A percentile compares a stretch with the other conserved stretches of the same genome.
Conservation (phyloP, 2,888 invertebrate genomes). For the Cataglyphis cursor region DNA sequence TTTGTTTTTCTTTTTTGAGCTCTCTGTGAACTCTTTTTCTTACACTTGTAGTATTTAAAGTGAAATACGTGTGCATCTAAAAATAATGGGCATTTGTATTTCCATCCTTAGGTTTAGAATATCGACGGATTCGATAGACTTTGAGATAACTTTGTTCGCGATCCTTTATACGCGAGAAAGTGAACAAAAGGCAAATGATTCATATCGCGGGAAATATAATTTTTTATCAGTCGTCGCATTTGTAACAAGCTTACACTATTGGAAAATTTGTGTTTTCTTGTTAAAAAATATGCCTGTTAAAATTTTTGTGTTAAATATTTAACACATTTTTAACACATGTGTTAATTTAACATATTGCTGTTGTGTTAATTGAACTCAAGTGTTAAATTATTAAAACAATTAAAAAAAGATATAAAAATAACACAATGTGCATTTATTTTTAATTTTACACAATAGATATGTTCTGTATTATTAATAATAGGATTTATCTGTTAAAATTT, state of each 20-base stretch:
- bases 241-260: not conserved
- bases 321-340: no score
- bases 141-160: not conserved
- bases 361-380: no score
- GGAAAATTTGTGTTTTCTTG: no score
- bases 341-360: no score
- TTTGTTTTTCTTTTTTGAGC: not conserved
- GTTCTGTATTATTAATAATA: no score
- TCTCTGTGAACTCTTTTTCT: not conserved
- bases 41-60: not conserved
- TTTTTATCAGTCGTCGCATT: constrained; percentile 10
- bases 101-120: not conserved
- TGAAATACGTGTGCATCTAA: not conserved
- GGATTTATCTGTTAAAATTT: no score
- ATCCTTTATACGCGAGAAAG: not conserved
- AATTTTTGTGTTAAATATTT: no score
- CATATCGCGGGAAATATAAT: not conserved
- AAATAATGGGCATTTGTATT: not conserved
- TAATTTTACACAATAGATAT: no score
- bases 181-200: constrained; percentile 15
- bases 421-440: no score
- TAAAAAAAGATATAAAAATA: no score
- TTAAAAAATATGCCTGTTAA: no score
- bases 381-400: no score
- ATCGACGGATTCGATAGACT: not conserved